These are phyloP conservation scores for Circaetus gallicus DNA, from an alignment of 2,113 vertebrate genomes.

Conservation along the genomic window DNA sequence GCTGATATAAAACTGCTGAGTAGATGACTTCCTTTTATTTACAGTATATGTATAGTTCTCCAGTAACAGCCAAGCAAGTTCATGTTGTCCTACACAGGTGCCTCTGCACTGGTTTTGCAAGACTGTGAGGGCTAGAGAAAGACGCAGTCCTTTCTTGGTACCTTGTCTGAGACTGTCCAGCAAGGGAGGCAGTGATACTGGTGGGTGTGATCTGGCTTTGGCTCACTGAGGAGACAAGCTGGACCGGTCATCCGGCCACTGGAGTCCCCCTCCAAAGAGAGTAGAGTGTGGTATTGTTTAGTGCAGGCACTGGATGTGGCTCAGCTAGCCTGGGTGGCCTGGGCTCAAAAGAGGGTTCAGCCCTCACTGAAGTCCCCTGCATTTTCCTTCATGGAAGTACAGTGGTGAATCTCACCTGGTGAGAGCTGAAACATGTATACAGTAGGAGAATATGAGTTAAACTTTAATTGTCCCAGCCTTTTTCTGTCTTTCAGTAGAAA, in stretches of 20 bases:
- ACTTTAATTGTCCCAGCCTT: neutral
- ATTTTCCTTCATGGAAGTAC: neutral
- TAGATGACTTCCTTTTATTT: neutral
- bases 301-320: neutral
- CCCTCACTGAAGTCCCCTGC: neutral
- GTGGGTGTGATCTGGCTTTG: neutral
- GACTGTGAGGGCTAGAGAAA: neutral
- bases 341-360: neutral
- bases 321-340: neutral
- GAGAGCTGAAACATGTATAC: neutral
- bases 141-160: neutral
- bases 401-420: neutral
- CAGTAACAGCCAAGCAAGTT: neutral
- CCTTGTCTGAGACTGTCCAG: neutral
- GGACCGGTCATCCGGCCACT: neutral
- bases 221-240: neutral
- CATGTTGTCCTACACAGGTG: neutral
- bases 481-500: neutral
- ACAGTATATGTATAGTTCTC: neutral
- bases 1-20: neutral
- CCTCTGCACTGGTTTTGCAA: neutral
- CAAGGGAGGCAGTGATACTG: neutral
- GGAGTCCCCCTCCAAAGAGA: neutral
- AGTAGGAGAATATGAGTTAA: neutral
- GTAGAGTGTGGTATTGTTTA: neutral